phyloP scores from a whole-genome alignment of 64 coral and sea anemone species.

The Stichodactyla helianthus region DNA sequence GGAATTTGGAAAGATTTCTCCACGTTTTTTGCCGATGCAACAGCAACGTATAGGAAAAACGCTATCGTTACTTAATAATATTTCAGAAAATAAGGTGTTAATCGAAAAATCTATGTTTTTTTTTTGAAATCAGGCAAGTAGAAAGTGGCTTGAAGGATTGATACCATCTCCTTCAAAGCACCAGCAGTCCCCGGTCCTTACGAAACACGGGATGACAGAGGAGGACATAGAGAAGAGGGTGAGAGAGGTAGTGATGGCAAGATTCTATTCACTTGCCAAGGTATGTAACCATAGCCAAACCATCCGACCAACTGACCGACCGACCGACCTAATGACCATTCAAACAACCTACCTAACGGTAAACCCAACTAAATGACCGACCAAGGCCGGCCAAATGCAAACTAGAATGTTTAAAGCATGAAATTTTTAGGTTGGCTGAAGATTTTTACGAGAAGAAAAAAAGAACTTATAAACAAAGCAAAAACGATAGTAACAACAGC shows the following conservation, averaged over 20 bases:
- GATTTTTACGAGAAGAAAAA: no score
- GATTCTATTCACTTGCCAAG: slow-evolving; percentile 58
- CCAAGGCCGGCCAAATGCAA: no score
- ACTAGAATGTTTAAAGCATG: no score
- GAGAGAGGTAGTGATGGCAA: slow-evolving; percentile 53
- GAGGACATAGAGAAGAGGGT: slow-evolving; percentile 42
- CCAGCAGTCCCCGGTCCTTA: slow-evolving; percentile 8
- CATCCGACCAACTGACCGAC: neutral
- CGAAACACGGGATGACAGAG: slow-evolving; percentile 28
- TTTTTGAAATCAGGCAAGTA: slow-evolving; percentile 27
- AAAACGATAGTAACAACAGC: no score
- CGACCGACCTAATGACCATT: neutral
- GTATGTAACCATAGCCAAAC: slow-evolving; percentile 2
- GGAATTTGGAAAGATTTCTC: neutral
- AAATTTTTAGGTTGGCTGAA: no score
- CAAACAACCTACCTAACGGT: neutral
- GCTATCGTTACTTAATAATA: no score
- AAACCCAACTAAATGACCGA: neutral
- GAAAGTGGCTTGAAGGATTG: slow-evolving; percentile 50
- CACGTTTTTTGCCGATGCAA: neutral
- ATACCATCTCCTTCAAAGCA: slow-evolving; percentile 26
- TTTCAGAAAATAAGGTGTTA: no score
- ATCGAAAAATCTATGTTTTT: neutral
- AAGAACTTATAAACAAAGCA: no score
- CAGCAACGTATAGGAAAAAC: neutral